Base-by-base conservation (phyloP, 2,113 vertebrate species). In the Bubalus kerabau region DNA sequence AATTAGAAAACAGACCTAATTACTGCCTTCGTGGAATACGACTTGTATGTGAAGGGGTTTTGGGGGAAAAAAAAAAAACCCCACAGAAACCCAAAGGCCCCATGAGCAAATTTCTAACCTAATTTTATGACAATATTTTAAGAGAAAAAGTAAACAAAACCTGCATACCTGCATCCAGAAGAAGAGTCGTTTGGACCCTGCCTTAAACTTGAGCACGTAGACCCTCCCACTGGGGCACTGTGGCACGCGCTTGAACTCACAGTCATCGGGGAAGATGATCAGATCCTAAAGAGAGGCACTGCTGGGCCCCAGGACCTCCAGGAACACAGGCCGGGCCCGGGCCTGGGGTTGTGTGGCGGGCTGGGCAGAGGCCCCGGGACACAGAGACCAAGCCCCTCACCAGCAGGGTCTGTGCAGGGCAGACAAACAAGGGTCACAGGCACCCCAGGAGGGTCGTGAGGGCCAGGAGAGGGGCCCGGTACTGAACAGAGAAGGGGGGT, bases 231-330 rank as follows among this genome's bases (percentile, higher is more conserved):
- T 99, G 43, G 99, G 99, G 98, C 99, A 99, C 98, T 99, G 99
- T 16, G 98, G 99, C 87, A 99, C 99, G 26, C 99, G 99, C 98
- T 99, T 99, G 98, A 99, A 99, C 98, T 99, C 99, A 84, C 99
- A 99, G 98, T 99, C 99, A 0, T 99, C 99, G 0, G 99, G 99
- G 91, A 99, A 99, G 98, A 99, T 99, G 84, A 99, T 99, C 98
- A 99, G 95, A 83, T 99, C 99, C 99, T 99, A 2, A n/a, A 1
- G 4, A 8, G 1, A 5, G 3, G 0, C 84, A 21, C 48, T 7
- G 52, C 40, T 1, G 1, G 17, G 46, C 3, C 59, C 81, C 56
- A 0, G 4, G 2, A 1, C 13, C 13, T 21, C 80, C 59, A 50
- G 2, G 36, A n/a, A 40, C 5, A 2, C 17, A 7, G 1, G 19